Evolutionary conservation across 2,888 invertebrate genomes (phyloP), one percentile per base, ranked within the genome.

Genomic region (Metopia argyrocephala): DNA sequence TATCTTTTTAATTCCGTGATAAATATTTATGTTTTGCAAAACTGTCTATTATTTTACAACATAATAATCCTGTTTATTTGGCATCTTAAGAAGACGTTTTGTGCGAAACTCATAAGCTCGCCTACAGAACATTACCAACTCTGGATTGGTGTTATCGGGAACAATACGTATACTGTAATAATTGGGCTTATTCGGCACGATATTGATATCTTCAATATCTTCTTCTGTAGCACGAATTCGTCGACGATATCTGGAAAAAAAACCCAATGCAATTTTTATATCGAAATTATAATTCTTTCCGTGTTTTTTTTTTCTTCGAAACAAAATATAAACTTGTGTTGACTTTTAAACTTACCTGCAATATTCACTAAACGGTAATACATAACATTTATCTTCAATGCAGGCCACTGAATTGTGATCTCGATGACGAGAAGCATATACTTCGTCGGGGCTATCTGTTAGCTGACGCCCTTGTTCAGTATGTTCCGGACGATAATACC

Each of bases 401-500:
- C 98, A 98, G 76, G 98, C 98, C 76, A 98, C 98, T 86, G 97
- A 97, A 91, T 97, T 97, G 84, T 96, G 96, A 92, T 98, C 98
- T 82, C 96, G 94, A 91, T 98, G 98, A 78, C 97, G 94, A 23
- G 98, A 98, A 56, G 98, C 98, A 91, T 98, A 98, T 78, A 98
- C 95, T 91, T 98, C 98, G 89, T 97, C 97, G 12, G 94, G 93
- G 88, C 95, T 94, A 90, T 97, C 96, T 64, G 92, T 93, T 18
- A 94, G 93, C 87, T 94, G 93, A 31, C 96, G 93, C 25, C 97
- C 98, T 87, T 94, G 94, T 87, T 98, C 98, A 18, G 98, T 97
- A 91, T 98, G 98, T 91, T 98, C 98, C 0, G 98, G 98, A 86
- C 98, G 94, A 91, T 98, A 98, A 92, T 98, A 98, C 98, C 98